Base-by-base conservation (phyloP, 2,797 vertebrate genomes). In the Leptatherina wallacei region DNA sequence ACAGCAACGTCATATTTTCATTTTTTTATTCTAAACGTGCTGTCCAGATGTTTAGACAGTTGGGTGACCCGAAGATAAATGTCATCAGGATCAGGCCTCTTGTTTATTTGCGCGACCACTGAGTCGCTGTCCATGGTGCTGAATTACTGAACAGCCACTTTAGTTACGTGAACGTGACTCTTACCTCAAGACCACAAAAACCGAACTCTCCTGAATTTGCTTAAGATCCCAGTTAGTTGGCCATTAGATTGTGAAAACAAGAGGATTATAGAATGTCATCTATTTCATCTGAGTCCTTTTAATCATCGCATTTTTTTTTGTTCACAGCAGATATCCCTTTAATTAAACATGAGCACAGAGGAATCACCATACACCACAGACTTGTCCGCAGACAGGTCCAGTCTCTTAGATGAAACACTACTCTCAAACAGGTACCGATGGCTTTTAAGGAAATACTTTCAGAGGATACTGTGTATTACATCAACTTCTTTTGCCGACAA, bases 111-210 rank as follows among this genome's bases (percentile, higher is more conserved):
- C 6, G 8, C 32, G 10, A 32, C 33, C 47, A 14, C 11, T 49
- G 13, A 29, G 82, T 85, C 79, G 81, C 93, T 95, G 88, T 95
- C 93, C 89, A 33, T 75, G 92, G 93, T 95, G 81, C 91, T 94
- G 91, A 58, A 82, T 49, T 20, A 61, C 52, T 29, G 55, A n/a
- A 33, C 27, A 52, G 22, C 32, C 47, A 27, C 14, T 13, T 5
- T n/a, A 14, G 27, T 65, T 66, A 32, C 65, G 11, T 30, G 56
- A 75, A 1, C 3, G 10, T 32, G 8, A 32, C 54, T 10, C 9
- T 29, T 47, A 44, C 42, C 16, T 16, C 4, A 42, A 42, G 4
- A 44, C 16, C 40, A n/a, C 20, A n/a, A 47, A 27, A 47, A 7
- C 18, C 9, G 24, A 10, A 13, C 13, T 29, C n/a, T 32, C 3